Evolutionary conservation across 2,888 invertebrate genomes (phyloP).

Genomic region (Ganaspis brasiliensis): DNA sequence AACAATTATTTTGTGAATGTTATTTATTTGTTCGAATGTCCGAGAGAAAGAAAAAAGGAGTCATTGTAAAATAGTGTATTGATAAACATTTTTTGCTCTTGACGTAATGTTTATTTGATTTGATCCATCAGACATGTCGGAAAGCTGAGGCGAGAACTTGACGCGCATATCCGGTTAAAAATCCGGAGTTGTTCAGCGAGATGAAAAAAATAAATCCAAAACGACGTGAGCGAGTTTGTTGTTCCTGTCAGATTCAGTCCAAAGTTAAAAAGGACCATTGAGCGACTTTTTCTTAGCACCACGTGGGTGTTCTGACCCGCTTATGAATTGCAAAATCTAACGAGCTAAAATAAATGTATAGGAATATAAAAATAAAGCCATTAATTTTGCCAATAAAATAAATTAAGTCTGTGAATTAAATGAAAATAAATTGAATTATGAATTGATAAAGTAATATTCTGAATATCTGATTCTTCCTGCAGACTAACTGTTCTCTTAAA

Average conservation of each 20-base stretch:
- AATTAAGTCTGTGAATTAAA: too few species aligned
- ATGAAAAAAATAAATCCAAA: constrained; percentile 43
- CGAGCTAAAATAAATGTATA: not conserved
- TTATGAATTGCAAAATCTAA: constrained; percentile 33
- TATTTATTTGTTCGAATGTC: not conserved
- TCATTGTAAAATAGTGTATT: constrained; percentile 22
- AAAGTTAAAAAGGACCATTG: constrained; percentile 35
- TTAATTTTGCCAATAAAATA: too few species aligned
- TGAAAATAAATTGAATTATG: too few species aligned
- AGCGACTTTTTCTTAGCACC: constrained; percentile 28
- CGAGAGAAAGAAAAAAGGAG: constrained; percentile 10
- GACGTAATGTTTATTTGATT: constrained; percentile 73
- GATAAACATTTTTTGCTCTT: constrained; percentile 63
- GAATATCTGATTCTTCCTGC: too few species aligned
- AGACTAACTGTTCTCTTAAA: too few species aligned
- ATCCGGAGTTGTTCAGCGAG: constrained; percentile 52
- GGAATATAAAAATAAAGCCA: not conserved
- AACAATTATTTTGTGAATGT: not conserved
- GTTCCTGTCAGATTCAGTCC: constrained; percentile 64
- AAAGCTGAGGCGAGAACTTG: constrained; percentile 62
- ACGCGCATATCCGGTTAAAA: constrained; percentile 67
- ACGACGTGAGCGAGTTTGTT: constrained; percentile 67
- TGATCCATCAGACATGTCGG: constrained; percentile 69
- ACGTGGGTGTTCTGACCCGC: constrained; percentile 34
- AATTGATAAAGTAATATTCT: too few species aligned